Conservation (phyloP, 1,140 invertebrate genomes). For the Zaprionus capensis region DNA sequence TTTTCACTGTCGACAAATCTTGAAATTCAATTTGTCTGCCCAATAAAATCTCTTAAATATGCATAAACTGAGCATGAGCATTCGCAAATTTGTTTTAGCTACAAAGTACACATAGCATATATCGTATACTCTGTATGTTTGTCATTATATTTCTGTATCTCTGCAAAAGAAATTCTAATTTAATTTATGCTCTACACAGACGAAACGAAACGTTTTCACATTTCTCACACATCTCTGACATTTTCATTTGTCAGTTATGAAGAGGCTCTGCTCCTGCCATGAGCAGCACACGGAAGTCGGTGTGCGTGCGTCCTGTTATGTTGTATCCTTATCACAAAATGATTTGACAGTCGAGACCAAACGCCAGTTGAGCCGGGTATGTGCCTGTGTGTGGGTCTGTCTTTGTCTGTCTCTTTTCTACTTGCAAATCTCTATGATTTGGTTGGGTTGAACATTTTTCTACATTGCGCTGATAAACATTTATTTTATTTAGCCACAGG, state of each 20-base stretch:
- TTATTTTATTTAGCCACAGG: conserved; percentile 60
- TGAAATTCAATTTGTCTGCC: conserved; percentile 9
- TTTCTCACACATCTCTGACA: conserved; percentile 74
- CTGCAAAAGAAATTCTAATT: conserved; percentile 56
- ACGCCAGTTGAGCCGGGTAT: conserved; percentile 59
- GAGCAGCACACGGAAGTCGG: conserved; percentile 48
- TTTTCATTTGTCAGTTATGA: conserved; percentile 83
- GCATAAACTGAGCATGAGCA: conserved; percentile 5
- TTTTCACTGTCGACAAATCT: neutral
- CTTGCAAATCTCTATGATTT: conserved; percentile 6
- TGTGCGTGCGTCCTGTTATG: conserved; percentile 43
- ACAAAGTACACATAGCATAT: neutral
- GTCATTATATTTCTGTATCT: neutral
- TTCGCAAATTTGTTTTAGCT: conserved; percentile 10
- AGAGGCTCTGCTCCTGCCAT: conserved; percentile 10
- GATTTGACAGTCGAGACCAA: conserved; percentile 76
- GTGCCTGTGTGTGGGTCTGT: conserved; percentile 1
- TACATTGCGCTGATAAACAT: conserved; percentile 56
- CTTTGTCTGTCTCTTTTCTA: neutral
- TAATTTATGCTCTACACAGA: conserved; percentile 56
- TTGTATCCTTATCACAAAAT: conserved; percentile 76
- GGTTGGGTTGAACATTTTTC: conserved; percentile 34
- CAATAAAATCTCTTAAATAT: conserved; percentile 9
- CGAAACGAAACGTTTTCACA: conserved; percentile 31
- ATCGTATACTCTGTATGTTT: neutral